Evolutionary conservation across 2,888 invertebrate species (phyloP).

Genomic region (Gerris lacustris): DNA sequence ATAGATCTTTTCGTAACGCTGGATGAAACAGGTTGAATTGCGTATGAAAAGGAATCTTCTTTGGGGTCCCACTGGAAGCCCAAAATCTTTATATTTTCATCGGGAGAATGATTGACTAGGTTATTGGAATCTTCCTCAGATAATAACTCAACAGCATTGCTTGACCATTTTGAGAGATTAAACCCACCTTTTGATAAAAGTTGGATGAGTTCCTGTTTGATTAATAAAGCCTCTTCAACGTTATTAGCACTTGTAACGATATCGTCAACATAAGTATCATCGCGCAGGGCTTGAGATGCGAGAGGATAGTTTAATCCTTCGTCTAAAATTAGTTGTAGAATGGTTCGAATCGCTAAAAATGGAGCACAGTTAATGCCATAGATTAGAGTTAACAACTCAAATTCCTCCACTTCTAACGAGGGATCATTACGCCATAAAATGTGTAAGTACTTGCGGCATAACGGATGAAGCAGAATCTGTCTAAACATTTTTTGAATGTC

Average conservation of each 20-base stretch:
- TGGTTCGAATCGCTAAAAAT: slow-evolving; percentile 21
- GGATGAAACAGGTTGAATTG: slow-evolving; percentile 1
- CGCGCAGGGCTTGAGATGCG: neutral
- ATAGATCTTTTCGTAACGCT: slow-evolving; percentile 15
- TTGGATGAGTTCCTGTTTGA: slow-evolving; percentile 21
- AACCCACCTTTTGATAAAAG: slow-evolving; percentile 22
- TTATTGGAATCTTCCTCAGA: neutral
- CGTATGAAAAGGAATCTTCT: slow-evolving; percentile 13
- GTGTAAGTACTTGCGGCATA: slow-evolving; percentile 26
- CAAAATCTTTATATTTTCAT: slow-evolving; percentile 14
- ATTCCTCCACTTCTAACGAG: slow-evolving; percentile 21
- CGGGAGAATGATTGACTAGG: slow-evolving; percentile 4
- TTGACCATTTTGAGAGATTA: slow-evolving; percentile 25
- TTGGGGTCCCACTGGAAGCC: slow-evolving; percentile 21
- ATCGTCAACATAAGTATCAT: neutral
- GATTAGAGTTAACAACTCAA: slow-evolving; percentile 24
- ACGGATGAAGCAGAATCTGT: slow-evolving; percentile 25
- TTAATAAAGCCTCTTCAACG: slow-evolving; percentile 18
- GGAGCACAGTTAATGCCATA: slow-evolving; percentile 28
- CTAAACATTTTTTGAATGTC: slow-evolving; percentile 31
- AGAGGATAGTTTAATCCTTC: neutral
- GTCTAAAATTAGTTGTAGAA: neutral
- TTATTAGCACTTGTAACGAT: neutral
- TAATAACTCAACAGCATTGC: slow-evolving; percentile 9
- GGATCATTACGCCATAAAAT: slow-evolving; percentile 23